Base-by-base conservation (phyloP, 2,797 vertebrate genomes). In the Anolis apletophallus region DNA sequence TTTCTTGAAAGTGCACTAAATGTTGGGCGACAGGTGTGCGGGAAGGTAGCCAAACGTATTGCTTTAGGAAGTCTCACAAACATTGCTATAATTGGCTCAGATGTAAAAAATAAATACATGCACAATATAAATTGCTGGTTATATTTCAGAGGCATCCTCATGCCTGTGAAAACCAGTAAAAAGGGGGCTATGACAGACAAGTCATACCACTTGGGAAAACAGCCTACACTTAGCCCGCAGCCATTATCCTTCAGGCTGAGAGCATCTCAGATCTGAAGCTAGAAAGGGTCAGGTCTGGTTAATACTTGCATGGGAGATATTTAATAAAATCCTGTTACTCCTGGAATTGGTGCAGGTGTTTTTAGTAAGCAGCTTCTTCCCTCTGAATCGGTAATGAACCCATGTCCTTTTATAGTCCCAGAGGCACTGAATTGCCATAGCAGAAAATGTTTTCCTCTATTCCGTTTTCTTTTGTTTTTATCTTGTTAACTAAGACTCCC, bases 1-100 rank as follows among this genome's bases (percentile, higher is more conserved):
- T 87, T 77, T 84, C 59, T 87, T 90, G 23, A 89, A 87, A 64
- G 52, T 88, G 88, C 86, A 82, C 4, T 52, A 52, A 83, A 93
- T 86, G 23, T 34, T 84, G 83, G 90, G 80, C 54, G 89, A 91
- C 90, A 90, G n/a, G 52, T 79, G 1, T 59, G 10, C 50, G 10
- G 17, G 86, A 32, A 11, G 16, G 26, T 55, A 46, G 68, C 75
- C 81, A 87, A 87, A 84, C 29, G 29, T 54, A n/a, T 29, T 64
- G 23, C 64, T 36, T 64, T 83, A 83, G 32, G 67, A 52, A 71
- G 40, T 72, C 81, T 61, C 72, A 64, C 46, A 82, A 79, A 79
- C 69, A 72, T 83, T 54, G 55, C 76, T 79, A n/a, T 83, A 83
- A 87, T 83, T 87, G 86, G 68, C 68, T 32, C 68, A 79, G 75